These are phyloP conservation scores for Dynastes hyllus DNA, from an alignment of 2,888 invertebrate species.

Conservation along the genomic window DNA sequence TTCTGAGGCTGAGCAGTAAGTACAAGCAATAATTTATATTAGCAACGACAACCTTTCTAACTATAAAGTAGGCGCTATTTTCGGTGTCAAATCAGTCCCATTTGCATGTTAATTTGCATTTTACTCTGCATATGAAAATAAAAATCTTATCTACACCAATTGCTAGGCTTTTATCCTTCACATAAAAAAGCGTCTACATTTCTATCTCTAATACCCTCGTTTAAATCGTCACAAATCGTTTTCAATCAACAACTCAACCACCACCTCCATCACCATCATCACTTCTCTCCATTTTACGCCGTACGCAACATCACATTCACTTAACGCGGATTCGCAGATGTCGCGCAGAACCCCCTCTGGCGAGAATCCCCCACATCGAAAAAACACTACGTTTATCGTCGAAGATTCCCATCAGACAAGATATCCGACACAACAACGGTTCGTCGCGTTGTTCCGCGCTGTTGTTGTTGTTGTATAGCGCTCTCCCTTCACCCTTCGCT, in stretches of 20 bases:
- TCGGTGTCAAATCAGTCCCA: no score
- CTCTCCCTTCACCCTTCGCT: not conserved
- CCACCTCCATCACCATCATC: no score
- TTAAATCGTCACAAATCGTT: not conserved
- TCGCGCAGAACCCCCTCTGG: not conserved
- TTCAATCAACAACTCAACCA: not conserved
- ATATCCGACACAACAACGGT: constrained; percentile 1
- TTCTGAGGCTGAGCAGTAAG: no score
- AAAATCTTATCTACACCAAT: no score
- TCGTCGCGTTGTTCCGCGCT: not conserved
- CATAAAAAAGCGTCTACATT: no score
- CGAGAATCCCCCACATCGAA: not conserved
- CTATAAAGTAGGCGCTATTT: no score
- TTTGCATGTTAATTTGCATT: no score
- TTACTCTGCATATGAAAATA: no score
- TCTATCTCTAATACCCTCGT: not conserved
- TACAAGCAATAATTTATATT: no score
- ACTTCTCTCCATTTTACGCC: no score
- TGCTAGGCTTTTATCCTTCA: no score
- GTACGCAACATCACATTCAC: not conserved
- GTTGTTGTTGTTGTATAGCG: constrained; percentile 1
- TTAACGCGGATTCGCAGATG: not conserved
- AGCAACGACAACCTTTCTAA: no score
- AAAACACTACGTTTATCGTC: not conserved
- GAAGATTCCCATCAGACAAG: constrained; percentile 17